Evolutionary conservation across 2,888 invertebrate genomes (phyloP).

Genomic region (Leptopilina drosophilae): DNA sequence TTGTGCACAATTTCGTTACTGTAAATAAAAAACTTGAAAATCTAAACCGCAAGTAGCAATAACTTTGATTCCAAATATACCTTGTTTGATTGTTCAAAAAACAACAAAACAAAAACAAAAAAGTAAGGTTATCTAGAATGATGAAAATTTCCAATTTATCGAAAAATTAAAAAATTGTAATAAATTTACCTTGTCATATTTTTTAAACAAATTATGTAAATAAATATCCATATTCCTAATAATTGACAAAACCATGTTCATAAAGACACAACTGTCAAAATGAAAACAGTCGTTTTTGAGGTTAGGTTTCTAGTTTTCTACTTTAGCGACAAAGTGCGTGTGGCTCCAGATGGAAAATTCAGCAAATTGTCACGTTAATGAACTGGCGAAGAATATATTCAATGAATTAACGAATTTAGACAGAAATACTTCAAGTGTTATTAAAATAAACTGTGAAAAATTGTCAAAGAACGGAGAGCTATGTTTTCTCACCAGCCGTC

Average conservation of each 20-base stretch:
- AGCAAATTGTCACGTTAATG: not conserved
- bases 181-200: no score
- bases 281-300: no score
- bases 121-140: no score
- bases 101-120: no score
- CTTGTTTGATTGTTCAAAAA: not conserved
- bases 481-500: constrained; percentile 80
- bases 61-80: not conserved
- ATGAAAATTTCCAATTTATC: no score
- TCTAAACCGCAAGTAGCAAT: not conserved
- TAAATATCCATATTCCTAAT: no score
- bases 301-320: not conserved
- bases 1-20: constrained; percentile 35
- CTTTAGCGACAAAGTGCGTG: not conserved
- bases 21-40: constrained; percentile 19
- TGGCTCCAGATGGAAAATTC: constrained; percentile 1
- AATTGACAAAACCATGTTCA: no score
- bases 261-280: no score
- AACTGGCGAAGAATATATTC: constrained; percentile 20
- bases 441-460: constrained; percentile 81
- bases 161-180: no score
- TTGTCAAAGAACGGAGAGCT: constrained; percentile 81
- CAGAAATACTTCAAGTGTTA: constrained; percentile 45
- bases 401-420: constrained; percentile 22
- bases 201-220: no score